These are phyloP conservation scores for Glyphotaelius pellucidus DNA, from an alignment of 2,888 invertebrate genomes.

Conservation along the genomic window DNA sequence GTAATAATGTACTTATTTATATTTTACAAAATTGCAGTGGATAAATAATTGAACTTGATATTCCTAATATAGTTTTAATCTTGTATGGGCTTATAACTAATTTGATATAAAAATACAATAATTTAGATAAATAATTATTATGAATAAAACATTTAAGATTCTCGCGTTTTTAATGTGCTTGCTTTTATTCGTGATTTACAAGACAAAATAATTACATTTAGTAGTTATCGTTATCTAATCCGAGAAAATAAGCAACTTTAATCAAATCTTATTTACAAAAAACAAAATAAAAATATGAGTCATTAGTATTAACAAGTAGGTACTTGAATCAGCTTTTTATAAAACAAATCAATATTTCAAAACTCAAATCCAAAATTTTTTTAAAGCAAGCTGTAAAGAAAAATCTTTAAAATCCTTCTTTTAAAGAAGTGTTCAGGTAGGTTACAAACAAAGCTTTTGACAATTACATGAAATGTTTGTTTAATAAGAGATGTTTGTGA, in stretches of 20 bases:
- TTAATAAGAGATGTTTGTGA: too few species aligned
- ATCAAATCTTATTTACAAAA: neutral
- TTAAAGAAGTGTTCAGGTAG: too few species aligned
- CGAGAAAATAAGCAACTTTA: neutral
- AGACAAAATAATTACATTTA: neutral
- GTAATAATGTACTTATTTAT: neutral
- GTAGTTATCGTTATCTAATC: neutral
- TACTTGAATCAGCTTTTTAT: neutral
- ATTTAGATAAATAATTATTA: neutral
- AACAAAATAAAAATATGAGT: neutral
- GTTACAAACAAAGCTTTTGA: too few species aligned
- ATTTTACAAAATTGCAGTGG: neutral
- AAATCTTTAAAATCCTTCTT: neutral
- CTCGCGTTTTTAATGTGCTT: neutral
- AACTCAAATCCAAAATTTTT: neutral
- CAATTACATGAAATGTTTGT: too few species aligned
- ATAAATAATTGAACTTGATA: constrained; percentile 2
- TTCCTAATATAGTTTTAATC: neutral
- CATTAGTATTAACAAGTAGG: neutral
- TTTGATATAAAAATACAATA: constrained; percentile 1
- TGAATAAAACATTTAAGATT: neutral
- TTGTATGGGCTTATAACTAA: neutral
- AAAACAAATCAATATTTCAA: neutral
- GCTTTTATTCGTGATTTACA: neutral
- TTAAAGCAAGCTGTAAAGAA: neutral